Evolutionary conservation across 1,140 invertebrate species (phyloP).

Genomic region (Macrocentrus cingulum): DNA sequence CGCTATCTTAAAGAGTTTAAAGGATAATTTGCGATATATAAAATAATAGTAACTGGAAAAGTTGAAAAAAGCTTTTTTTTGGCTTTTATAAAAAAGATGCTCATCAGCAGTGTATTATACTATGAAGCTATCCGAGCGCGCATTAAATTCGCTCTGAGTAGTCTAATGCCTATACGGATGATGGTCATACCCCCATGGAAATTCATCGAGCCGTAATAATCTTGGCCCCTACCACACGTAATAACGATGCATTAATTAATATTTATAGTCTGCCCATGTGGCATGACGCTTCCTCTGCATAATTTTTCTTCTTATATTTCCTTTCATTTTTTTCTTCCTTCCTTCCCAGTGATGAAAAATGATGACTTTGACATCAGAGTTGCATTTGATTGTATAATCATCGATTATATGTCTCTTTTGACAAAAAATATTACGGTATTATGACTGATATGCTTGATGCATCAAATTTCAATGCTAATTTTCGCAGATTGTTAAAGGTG

Average conservation of each 20-base stretch:
- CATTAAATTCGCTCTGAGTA: constrained; percentile 19
- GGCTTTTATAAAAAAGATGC: too few relatives aligned
- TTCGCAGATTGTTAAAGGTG: too few relatives aligned
- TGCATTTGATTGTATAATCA: neutral
- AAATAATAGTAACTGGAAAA: too few relatives aligned
- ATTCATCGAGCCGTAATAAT: constrained; percentile 33
- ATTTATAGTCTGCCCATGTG: constrained; percentile 38
- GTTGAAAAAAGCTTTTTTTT: too few relatives aligned
- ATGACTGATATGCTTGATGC: too few relatives aligned
- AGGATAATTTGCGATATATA: too few relatives aligned
- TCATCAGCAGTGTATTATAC: too few relatives aligned
- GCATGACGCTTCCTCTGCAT: constrained; percentile 37
- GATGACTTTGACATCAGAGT: neutral
- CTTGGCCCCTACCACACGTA: constrained; percentile 23
- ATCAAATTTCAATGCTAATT: too few relatives aligned
- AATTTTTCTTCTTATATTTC: constrained; percentile 25
- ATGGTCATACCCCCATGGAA: constrained; percentile 26
- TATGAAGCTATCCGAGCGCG: constrained; percentile 13
- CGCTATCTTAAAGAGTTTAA: too few relatives aligned
- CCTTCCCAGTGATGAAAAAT: constrained; percentile 2
- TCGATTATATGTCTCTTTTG: neutral
- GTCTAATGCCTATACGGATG: constrained; percentile 9
- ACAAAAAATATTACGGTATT: neutral
- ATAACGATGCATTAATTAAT: constrained; percentile 43
- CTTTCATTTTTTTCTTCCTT: neutral